Base-by-base conservation (phyloP, 2,888 invertebrate species). In the Ennomos erosarius region DNA sequence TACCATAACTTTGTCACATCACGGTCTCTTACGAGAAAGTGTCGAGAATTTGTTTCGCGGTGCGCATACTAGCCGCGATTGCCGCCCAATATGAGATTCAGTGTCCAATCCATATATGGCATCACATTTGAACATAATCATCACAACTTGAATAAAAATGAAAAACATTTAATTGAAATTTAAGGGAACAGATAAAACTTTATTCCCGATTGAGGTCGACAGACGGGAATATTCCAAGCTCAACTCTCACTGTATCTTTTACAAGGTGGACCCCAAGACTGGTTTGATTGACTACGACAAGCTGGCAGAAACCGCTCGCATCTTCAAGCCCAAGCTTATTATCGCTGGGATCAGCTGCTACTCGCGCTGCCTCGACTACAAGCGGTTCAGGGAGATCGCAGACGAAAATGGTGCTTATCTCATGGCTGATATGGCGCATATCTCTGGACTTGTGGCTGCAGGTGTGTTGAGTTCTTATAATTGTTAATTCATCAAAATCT, bases 291-390 rank as follows among this genome's bases (percentile, higher is more conserved):
- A 99, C 89, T 99, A 99, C 79, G 98, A 99, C 65, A 94, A 95
- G 78, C 89, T 99, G 46, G 95, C 96, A 2, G 95, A 95, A 71
- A 96, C 95, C 16, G 98, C 99, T 0, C 94, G 93, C 69, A 90
- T 98, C 1, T 99, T 99, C 90, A 97, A 97, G 68, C 99, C 99
- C 0, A 96, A 96, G 75, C 85, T 99, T 26, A 98, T 99, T 66
- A 96, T 99, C 71, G 99, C 99, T 40, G 99, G 98, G 10, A 94
- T 98, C 13, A 98, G 98, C 70, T 99, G 98, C 79, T 99, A 99
- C 84, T 97, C 99, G 0, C 94, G 99, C 46, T 95, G 97, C 69
- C 93, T 99, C 66, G 98, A 99, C 87, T 99, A 99, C 85, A 96
- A 96, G 72, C 93, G 96, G 10, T 99, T 99, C 92, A 93, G 96